Base-by-base conservation (phyloP, 2,888 invertebrate genomes). In the Imbricaverruca yamaguchii region DNA sequence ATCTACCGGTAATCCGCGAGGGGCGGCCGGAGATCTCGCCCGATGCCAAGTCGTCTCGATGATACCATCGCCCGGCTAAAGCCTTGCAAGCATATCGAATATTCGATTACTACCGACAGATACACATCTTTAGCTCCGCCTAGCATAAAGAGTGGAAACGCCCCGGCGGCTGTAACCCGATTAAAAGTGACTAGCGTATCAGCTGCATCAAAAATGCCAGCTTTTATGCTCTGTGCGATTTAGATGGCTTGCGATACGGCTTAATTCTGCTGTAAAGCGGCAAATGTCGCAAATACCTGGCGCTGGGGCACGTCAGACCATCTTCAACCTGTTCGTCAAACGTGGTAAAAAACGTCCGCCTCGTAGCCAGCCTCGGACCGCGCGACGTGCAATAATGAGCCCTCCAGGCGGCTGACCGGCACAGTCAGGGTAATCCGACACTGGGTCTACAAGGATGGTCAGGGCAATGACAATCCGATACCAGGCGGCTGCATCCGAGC, bases 61-160 rank as follows among this genome's bases (percentile, higher is more conserved):
- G 67, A 67, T 67, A 23, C 1, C 25, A 67, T 67, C 67, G 7
- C 25, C 13, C 25, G 12, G 8, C 15, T 9, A 25, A 67, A 67
- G 25, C 67, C 67, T 25, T 25, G n/a, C n/a, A 11, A 67, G 25
- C 67, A n/a, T 67, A 67, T 67, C 67, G 67, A 67, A 67, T 67
- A 67, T 67, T 67, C 67, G 67, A 67, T 67, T 67, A 67, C 25
- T 67, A 13, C 25, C 12, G 3, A 25, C 67, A 25, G 67, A 67
- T 67, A 25, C 6, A 67, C 67, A 67, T 67, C 67, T 67, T 25
- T 23, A 67, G 67, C 67, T 67, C n/a, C n/a, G 13, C n/a, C 67
- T 25, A 25, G n/a, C n/a, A 67, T 25, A 23, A n/a, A 39, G 39
- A 39, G 4, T 39, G 39, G 39, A 39, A 39, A 39, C 39, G 39